Evolutionary conservation across 2,797 vertebrate genomes (phyloP), one percentile per base, ranked within the genome.

Genomic region (Tangara arthus): DNA sequence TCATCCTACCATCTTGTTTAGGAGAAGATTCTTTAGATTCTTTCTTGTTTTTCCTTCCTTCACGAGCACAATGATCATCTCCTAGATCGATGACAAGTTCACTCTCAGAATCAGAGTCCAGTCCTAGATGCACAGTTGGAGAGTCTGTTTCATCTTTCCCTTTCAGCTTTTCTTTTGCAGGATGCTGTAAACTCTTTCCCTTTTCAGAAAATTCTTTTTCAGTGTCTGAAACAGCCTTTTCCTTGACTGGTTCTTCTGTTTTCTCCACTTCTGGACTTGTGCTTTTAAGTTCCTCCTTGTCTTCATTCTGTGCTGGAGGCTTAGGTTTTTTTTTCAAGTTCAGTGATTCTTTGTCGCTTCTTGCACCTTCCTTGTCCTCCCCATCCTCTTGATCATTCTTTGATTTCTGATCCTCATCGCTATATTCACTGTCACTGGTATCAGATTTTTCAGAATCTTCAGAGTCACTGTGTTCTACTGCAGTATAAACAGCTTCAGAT

Each of bases 381-480:
- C 98, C 96, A 66, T 98, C 98, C 26, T 97, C 94, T 11, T 98
- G 98, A 73, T 97, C 97, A 5, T 98, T 98, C 97, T 99, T 99
- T 96, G 98, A 97, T 97, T 98, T 99, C 96, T 99, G 99, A 55
- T 99, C 99, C 26, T 99, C 99, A 0, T 99, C 99, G 2, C 98
- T 96, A 61, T 99, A 99, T 89, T 99, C 99, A 18, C 99, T 99
- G 94, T 99, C 99, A 28, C 99, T 99, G 21, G 98, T 99, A 78
- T 99, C 99, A 0, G 99, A 99, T 95, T 99, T 99, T 92, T 99
- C 99, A 1, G 99, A 99, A 79, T 99, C 99, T 53, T 99, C 99
- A 1, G 99, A 99, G 91, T 99, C 99, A 52, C 98, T 99, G 97
- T 98, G 99, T 89, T 99, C 99, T 59, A 99, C 99, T 19, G 98